These are phyloP conservation scores for Drymodes brunneopygia DNA, from an alignment of 2,113 vertebrate genomes.

Conservation along the genomic window DNA sequence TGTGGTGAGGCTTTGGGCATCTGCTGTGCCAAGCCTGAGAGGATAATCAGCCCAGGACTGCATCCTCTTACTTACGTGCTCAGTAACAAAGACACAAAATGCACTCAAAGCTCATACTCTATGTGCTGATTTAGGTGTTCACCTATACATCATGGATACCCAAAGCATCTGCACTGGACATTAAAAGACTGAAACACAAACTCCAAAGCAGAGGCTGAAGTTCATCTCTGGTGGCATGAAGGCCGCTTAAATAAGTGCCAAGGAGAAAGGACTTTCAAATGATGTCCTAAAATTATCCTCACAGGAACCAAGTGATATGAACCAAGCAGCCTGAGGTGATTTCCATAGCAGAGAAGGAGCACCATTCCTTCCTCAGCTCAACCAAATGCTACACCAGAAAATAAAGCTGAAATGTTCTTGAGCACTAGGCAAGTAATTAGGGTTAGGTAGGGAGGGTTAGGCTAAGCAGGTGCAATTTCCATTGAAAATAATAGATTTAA, in stretches of 20 bases:
- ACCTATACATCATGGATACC: neutral
- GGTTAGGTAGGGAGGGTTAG: neutral
- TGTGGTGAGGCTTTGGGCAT: neutral
- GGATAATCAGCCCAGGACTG: neutral
- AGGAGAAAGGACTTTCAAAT: neutral
- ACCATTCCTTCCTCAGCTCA: neutral
- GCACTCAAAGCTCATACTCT: neutral
- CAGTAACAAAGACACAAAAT: neutral
- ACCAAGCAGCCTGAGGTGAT: neutral
- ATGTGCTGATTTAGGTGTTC: neutral
- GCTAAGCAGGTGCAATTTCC: neutral
- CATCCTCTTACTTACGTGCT: neutral
- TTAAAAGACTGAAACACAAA: neutral
- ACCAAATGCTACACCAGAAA: neutral
- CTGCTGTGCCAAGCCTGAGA: neutral
- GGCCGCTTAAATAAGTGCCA: neutral
- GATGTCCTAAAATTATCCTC: neutral
- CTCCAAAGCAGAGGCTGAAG: fast-evolving
- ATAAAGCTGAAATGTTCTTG: neutral
- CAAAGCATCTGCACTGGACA: neutral
- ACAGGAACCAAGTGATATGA: neutral
- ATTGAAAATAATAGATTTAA: neutral
- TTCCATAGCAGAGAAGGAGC: neutral
- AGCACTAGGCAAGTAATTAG: neutral
- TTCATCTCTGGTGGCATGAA: neutral